Evolutionary conservation across 92 coral and sea anemone species (phyloP), one percentile per base, ranked within the genome.

Genomic region (Meandrina meandrites): DNA sequence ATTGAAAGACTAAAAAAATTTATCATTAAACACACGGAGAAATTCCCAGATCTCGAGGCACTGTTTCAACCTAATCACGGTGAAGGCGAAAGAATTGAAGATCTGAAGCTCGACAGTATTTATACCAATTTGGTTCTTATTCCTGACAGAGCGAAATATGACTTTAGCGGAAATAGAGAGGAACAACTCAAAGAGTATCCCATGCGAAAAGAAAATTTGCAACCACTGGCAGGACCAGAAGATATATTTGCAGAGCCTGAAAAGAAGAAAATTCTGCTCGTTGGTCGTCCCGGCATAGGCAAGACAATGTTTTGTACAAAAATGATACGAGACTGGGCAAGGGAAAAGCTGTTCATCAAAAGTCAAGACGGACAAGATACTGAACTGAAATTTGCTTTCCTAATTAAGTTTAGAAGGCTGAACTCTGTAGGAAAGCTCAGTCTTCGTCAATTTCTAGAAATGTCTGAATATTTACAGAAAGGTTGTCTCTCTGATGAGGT

Each of bases 261-360:
- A 22, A 45, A 57, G 58, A 47, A 60, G 36, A 85, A 42, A 5
- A 53, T 90, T 15, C 79, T 86, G 47, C 79, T 90, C 11, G 27
- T 86, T 17, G 93, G 93, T 57, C 87, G 93, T 32, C 87, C 93
- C 1, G 93, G 93, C 10, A 90, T 81, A 30, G 93, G 93, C n/a
- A 90, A 90, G 56, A 86, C 83, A 31, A 17, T 77, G 47, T 53
- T 81, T 8, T 80, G 84, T 22, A 76, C 67, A 31, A 90, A 90
- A 36, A 15, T 82, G 15, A 64, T 90, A 5, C 84, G 86, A 9
- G 83, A 90, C 74, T 90, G 93, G 93, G 83, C 84, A 22, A 45
- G 16, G n/a, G 69, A 34, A 21, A 67, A 34, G 8, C 3, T 14
- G 8, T 51, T 79, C 3, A 64, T 21, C 56, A 30, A 15, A 27